Base-by-base conservation (phyloP, 2,888 invertebrate genomes). In the Cerastoderma edule region DNA sequence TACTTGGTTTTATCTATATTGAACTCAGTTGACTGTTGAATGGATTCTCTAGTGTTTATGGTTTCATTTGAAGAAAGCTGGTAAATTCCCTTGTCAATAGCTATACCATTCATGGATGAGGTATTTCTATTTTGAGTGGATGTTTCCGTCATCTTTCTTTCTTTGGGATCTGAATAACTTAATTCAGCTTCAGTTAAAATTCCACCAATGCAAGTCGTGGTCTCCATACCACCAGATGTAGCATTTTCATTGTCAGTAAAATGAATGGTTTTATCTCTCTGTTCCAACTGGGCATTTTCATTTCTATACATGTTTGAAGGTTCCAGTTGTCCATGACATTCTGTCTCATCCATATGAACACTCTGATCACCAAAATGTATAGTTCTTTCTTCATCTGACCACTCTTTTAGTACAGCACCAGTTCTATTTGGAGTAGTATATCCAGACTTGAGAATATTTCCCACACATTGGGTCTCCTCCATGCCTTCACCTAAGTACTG, bases 1-100 rank as follows among this genome's bases (percentile, higher is more conserved):
- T 60, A 72, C 27, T 60, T 60, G 5, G 72, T 67, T 32, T 50
- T 56, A 57, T 72, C 72, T 39, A 28, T 22, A 30, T n/a, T 10
- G 27, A 27, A 53, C 10, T n/a, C 3, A 5, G 10, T 53, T 10
- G 53, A 53, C 24, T n/a, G 10, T 22, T n/a, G n/a, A n/a, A n/a
- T n/a, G n/a, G n/a, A n/a, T n/a, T n/a, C n/a, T n/a, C n/a, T n/a
- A n/a, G n/a, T n/a, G n/a, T n/a, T n/a, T n/a, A n/a, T n/a, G n/a
- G n/a, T n/a, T n/a, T n/a, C n/a, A n/a, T n/a, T n/a, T n/a, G n/a
- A n/a, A n/a, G n/a, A n/a, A n/a, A n/a, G n/a, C n/a, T n/a, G n/a
- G n/a, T n/a, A n/a, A n/a, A n/a, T n/a, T n/a, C n/a, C n/a, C n/a
- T n/a, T n/a, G n/a, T n/a, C n/a, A n/a, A n/a, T n/a, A n/a, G n/a